Base-by-base conservation (phyloP, 2,113 vertebrate species). In the Dolichotis patagonum region DNA sequence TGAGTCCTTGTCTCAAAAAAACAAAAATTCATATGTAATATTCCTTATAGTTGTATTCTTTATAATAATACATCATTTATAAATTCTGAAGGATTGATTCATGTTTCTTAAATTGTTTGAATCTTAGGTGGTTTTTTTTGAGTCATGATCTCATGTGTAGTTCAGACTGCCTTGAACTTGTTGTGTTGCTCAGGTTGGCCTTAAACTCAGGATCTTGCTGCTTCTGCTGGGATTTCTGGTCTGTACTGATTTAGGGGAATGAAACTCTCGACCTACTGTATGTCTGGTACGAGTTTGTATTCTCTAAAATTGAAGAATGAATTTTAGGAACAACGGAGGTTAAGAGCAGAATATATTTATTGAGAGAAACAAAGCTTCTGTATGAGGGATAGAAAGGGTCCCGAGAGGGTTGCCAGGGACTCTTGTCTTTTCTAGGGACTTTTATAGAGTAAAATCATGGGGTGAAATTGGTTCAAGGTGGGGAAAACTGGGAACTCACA, bases 31-130 rank as follows among this genome's bases (percentile, higher is more conserved):
- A 83, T 85, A 81, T 92, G 8, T 62, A 93, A 63, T 96, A 83
- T 80, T 84, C 30, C 77, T 85, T 86, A 32, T 77, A 91, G 75
- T 96, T 65, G 35, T 88, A 49, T 13, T 83, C 19, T 41, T 54
- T 88, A 35, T 80, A 49, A 16, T 35, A 88, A 85, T 75, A 52
- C 11, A 35, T 56, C 52, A 35, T n/a, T 84, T 30, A 54, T 90
- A 69, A 90, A 58, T 38, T 78, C 46, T 65, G n/a, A 80, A 69
- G 19, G 49, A 13, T 52, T 91, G 58, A 58, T 77, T 93, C 38
- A 43, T 43, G 80, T 93, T 93, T 86, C 81, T 86, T 52, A 75
- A 82, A 38, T 67, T 82, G 30, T 91, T 94, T 63, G 73, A 52
- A 13, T 87, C 22, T 62, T 35, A 26, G 92, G 41, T 75, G 26